Conservation (phyloP, 1,140 invertebrate species). For the Gonatopus flavifemur region DNA sequence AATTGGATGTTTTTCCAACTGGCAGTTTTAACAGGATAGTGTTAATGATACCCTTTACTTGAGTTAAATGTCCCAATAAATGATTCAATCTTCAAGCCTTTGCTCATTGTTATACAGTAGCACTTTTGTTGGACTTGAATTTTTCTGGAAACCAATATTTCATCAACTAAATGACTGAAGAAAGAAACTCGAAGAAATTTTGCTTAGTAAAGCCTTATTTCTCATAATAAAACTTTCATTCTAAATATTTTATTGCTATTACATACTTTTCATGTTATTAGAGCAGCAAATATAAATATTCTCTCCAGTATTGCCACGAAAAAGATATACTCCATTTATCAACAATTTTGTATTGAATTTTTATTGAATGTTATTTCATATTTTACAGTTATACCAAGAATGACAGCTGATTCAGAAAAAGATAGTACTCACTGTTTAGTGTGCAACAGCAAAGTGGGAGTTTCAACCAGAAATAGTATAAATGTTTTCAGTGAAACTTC, state of each 20-base stretch:
- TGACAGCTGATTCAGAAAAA: slow-evolving; percentile 45
- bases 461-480: slow-evolving; percentile 59
- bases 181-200: too few species aligned
- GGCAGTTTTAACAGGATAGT: too few species aligned
- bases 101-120: too few species aligned
- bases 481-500: slow-evolving; percentile 55
- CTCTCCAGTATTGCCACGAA: background rate
- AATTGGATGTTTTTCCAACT: too few species aligned
- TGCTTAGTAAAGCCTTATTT: slow-evolving; percentile 11
- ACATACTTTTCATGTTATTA: background rate
- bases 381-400: slow-evolving; percentile 28
- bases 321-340: background rate
- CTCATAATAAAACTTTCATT: background rate
- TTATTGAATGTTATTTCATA: background rate
- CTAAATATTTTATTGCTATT: background rate
- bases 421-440: slow-evolving; percentile 56
- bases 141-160: too few species aligned
- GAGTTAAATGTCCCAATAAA: too few species aligned
- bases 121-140: too few species aligned
- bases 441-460: slow-evolving; percentile 60
- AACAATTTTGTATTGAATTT: background rate
- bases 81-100: too few species aligned
- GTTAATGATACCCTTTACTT: too few species aligned
- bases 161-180: too few species aligned
- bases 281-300: background rate